Evolutionary conservation across 2,113 vertebrate species (phyloP).

Genomic region (Engystomops pustulosus): DNA sequence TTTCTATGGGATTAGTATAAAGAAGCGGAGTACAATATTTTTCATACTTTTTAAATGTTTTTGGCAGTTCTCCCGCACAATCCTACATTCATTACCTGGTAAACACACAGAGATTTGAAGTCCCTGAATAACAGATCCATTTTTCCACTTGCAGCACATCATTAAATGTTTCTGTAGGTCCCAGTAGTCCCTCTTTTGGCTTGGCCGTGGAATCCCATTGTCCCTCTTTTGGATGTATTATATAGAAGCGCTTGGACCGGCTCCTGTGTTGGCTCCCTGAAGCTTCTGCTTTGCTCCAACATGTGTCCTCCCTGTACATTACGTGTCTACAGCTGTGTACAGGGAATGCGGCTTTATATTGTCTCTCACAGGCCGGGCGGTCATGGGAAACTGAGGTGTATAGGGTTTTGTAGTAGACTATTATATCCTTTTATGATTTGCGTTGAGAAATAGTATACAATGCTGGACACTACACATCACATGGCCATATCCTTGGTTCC

Average conservation of each 20-base stretch:
- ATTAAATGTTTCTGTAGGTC: neutral
- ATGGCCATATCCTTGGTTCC: too few relatives aligned
- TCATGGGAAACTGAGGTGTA: neutral
- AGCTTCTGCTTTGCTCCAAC: conserved; percentile 5
- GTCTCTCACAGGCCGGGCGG: neutral
- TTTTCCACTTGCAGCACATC: neutral
- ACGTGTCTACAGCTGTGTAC: neutral
- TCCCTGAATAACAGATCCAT: neutral
- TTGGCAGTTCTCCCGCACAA: neutral
- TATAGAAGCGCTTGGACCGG: neutral
- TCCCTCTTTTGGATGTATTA: neutral
- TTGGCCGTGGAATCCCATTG: neutral
- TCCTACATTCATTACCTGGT: neutral
- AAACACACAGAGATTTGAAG: neutral
- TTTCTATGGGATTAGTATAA: too few relatives aligned
- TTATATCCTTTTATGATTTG: too few relatives aligned
- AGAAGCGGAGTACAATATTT: too few relatives aligned
- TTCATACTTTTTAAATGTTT: too few relatives aligned
- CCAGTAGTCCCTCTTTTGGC: neutral
- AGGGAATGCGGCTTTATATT: neutral
- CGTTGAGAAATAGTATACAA: too few relatives aligned
- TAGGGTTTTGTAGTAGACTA: too few relatives aligned
- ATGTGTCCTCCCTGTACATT: neutral
- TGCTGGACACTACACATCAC: too few relatives aligned
- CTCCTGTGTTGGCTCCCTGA: conserved; percentile 27